phyloP scores from a whole-genome alignment of 1,140 invertebrate genomes.

The Chrysoperla carnea region DNA sequence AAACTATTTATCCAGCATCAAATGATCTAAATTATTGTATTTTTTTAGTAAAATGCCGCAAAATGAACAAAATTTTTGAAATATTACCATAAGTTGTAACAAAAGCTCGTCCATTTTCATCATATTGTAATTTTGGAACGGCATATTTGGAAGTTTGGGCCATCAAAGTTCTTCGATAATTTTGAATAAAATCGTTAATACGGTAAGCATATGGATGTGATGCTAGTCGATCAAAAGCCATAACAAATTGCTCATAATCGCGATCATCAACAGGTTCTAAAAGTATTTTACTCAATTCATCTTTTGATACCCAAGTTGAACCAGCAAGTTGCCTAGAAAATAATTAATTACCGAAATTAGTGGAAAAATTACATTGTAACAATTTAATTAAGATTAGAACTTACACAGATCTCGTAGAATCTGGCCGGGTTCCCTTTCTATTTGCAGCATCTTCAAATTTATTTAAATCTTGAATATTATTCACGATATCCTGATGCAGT shows the following conservation, averaged over 20 bases:
- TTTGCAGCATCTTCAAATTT: slow-evolving; percentile 49
- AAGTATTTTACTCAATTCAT: slow-evolving; percentile 43
- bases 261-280: slow-evolving; percentile 52
- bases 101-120: slow-evolving; percentile 45
- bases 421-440: slow-evolving; percentile 33
- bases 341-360: slow-evolving; percentile 7
- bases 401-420: slow-evolving; percentile 38
- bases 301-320: slow-evolving; percentile 49
- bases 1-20: too few species aligned
- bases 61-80: background rate
- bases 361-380: background rate
- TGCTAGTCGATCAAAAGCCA: slow-evolving; percentile 49
- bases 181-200: slow-evolving; percentile 49
- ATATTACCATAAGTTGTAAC: slow-evolving; percentile 42
- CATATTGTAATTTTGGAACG: slow-evolving; percentile 43
- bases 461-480: slow-evolving; percentile 44
- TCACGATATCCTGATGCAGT: slow-evolving; percentile 45
- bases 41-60: too few species aligned
- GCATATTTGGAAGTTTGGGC: slow-evolving; percentile 30
- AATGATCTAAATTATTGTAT: too few species aligned
- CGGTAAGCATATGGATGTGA: slow-evolving; percentile 50
- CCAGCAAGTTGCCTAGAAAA: slow-evolving; percentile 29
- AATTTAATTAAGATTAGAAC: slow-evolving; percentile 12
- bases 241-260: slow-evolving; percentile 57
- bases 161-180: slow-evolving; percentile 39